Evolutionary conservation across 2,888 invertebrate species (phyloP).

Genomic region (Pandemis heparana): DNA sequence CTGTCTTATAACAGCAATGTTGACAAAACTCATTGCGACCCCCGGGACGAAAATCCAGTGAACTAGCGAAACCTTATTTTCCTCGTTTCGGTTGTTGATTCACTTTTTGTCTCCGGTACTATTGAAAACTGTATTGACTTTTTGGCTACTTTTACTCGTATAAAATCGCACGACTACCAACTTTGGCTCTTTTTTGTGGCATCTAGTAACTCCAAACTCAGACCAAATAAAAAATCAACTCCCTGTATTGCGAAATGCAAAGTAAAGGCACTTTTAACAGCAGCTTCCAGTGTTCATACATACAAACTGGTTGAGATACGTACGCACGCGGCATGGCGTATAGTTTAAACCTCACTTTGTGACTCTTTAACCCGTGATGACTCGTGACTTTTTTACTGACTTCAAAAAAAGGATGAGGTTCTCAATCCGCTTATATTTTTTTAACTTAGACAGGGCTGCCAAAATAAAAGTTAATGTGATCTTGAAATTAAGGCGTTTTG

Average conservation of each 20-base stretch:
- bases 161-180: not conserved
- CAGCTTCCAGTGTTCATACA: too few species aligned
- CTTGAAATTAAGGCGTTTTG: not conserved
- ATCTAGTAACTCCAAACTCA: too few species aligned
- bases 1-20: not conserved
- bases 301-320: too few species aligned
- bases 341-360: too few species aligned
- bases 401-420: too few species aligned
- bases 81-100: not conserved
- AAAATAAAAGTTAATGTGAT: not conserved
- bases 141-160: not conserved
- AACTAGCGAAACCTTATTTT: not conserved
- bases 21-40: slow-evolving; percentile 12
- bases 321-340: too few species aligned
- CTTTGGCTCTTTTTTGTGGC: not conserved
- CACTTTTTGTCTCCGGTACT: not conserved
- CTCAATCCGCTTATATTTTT: too few species aligned
- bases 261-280: too few species aligned
- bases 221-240: too few species aligned
- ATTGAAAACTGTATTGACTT: not conserved
- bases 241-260: too few species aligned
- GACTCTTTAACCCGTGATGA: too few species aligned
- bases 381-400: too few species aligned
- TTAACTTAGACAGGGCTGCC: not conserved
- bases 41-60: not conserved